Conservation (phyloP, 2,888 invertebrate genomes). For the Volucella bombylans region DNA sequence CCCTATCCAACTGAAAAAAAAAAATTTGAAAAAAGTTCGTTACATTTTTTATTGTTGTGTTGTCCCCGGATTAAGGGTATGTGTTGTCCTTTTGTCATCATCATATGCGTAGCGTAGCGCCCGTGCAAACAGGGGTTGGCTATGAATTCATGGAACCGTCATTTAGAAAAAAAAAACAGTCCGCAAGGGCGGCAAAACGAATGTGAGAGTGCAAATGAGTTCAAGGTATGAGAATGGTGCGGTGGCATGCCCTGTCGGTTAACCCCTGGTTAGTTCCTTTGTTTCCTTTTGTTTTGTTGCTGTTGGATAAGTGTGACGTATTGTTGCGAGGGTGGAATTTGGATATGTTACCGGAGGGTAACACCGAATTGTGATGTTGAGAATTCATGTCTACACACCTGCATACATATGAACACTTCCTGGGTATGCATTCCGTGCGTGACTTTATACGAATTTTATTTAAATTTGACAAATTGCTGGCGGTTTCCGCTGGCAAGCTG, state of each 20-base stretch:
- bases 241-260: constrained; percentile 31
- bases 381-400: not conserved
- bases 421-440: constrained; percentile 1
- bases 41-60: constrained; percentile 1
- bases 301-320: not conserved
- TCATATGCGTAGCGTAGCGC: constrained; percentile 17
- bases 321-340: constrained; percentile 12
- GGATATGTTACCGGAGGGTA: not conserved
- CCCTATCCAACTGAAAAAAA: not conserved
- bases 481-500: not conserved
- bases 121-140: not conserved
- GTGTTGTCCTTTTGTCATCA: not conserved
- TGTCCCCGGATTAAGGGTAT: not conserved
- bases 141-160: constrained; percentile 28
- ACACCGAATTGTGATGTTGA: constrained; percentile 3
- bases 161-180: constrained; percentile 28
- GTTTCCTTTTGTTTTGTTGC: not conserved
- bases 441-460: constrained; percentile 38
- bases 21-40: not conserved
- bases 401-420: no score
- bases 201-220: not conserved
- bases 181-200: not conserved
- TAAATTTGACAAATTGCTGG: constrained; percentile 16
- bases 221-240: constrained; percentile 24
- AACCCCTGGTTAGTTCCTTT: constrained; percentile 13